These are phyloP conservation scores for Amblyjoppa proteus DNA, from an alignment of 2,888 invertebrate genomes.

Conservation along the genomic window DNA sequence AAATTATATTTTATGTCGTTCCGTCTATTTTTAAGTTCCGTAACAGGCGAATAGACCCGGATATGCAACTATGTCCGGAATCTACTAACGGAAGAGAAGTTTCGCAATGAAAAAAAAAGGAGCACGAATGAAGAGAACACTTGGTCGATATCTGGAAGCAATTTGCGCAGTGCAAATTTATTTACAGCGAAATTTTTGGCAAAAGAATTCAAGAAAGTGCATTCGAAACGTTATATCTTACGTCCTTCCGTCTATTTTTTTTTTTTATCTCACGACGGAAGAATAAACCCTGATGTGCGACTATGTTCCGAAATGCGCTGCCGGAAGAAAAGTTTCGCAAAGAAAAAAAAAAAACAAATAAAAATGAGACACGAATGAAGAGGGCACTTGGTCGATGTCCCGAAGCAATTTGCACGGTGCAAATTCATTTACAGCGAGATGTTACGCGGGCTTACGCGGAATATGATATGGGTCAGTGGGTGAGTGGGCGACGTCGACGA, in stretches of 20 bases:
- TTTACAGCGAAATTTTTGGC: slow-evolving; percentile 42
- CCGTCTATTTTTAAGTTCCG: neutral
- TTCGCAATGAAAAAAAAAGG: slow-evolving; percentile 11
- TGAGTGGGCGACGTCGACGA: slow-evolving; percentile 62
- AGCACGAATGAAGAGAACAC: slow-evolving; percentile 6
- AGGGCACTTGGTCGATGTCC: slow-evolving; percentile 40
- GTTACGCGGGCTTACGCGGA: slow-evolving; percentile 25
- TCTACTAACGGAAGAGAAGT: neutral
- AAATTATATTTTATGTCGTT: neutral
- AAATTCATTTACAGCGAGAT: slow-evolving; percentile 58
- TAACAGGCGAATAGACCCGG: neutral
- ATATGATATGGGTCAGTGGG: slow-evolving; percentile 65
- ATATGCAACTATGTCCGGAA: neutral
- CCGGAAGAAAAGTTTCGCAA: neutral
- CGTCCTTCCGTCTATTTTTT: neutral
- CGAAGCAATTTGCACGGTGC: slow-evolving; percentile 54
- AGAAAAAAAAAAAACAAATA: slow-evolving; percentile 3
- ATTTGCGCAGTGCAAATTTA: slow-evolving; percentile 58
- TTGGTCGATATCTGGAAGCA: slow-evolving; percentile 50
- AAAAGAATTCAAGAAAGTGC: neutral
- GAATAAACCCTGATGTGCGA: neutral
- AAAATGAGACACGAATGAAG: neutral
- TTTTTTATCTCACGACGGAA: neutral
- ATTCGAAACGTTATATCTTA: neutral
- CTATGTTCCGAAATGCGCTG: neutral